Conservation (phyloP, 2,888 invertebrate species). For the Morpho achilles region DNA sequence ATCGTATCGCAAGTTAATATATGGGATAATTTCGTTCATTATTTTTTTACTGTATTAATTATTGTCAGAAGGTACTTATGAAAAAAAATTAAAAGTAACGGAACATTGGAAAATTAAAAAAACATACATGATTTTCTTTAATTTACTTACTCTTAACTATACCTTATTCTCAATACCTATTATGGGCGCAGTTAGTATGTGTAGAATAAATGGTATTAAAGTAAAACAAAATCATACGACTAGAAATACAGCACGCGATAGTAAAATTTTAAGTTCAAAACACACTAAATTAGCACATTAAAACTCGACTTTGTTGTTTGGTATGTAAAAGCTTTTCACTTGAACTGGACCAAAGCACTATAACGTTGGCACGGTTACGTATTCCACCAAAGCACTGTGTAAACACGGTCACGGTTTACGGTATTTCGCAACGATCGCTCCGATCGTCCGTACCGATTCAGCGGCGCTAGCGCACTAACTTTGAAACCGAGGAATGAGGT, state of each 20-base stretch:
- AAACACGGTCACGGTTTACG: conserved; percentile 30
- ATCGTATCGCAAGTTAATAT: too few species aligned
- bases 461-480: conserved; percentile 60
- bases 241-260: conserved; percentile 1
- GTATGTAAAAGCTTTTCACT: conserved; percentile 30
- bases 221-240: too few species aligned
- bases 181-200: not conserved
- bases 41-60: too few species aligned
- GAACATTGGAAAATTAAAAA: too few species aligned
- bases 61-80: too few species aligned
- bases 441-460: conserved; percentile 63
- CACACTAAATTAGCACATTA: conserved; percentile 12
- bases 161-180: not conserved
- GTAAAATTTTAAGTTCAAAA: not conserved
- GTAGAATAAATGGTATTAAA: too few species aligned
- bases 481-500: conserved; percentile 9
- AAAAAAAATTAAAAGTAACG: too few species aligned
- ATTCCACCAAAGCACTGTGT: conserved; percentile 27
- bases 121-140: too few species aligned
- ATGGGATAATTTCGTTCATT: too few species aligned
- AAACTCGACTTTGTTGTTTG: conserved; percentile 27
- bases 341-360: conserved; percentile 4
- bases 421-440: conserved; percentile 44
- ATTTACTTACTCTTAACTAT: too few species aligned
- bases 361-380: too few species aligned